phyloP scores from a whole-genome alignment of 2,888 invertebrate genomes.

The Sminthurides aquaticus region DNA sequence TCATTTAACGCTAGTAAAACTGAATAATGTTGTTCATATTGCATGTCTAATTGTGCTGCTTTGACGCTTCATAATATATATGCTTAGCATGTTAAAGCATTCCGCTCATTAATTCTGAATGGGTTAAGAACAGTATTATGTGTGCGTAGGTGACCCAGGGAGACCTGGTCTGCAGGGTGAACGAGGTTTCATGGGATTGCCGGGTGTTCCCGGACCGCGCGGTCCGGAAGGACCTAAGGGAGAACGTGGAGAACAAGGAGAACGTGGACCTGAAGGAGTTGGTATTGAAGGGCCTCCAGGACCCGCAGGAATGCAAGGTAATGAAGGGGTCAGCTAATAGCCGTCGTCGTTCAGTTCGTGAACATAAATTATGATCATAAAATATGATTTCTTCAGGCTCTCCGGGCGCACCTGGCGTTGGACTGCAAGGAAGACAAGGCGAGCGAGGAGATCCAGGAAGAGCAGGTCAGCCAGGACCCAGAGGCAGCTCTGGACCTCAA shows the following conservation, averaged over 20 bases:
- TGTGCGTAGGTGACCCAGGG: conserved; percentile 63
- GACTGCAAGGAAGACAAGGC: conserved; percentile 63
- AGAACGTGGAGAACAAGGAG: conserved; percentile 66
- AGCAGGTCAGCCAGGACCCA: conserved; percentile 54
- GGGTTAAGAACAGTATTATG: too few species aligned
- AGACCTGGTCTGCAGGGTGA: conserved; percentile 59
- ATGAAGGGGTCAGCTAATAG: conserved; percentile 10
- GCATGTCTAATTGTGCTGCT: too few species aligned
- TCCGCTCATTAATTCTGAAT: too few species aligned
- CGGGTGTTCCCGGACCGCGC: conserved; percentile 53
- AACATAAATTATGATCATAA: neutral
- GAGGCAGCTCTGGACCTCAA: conserved; percentile 54
- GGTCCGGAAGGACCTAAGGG: conserved; percentile 59
- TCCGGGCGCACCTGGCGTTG: conserved; percentile 61
- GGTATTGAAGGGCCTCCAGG: conserved; percentile 69
- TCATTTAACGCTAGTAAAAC: too few species aligned
- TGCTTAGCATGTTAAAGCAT: too few species aligned
- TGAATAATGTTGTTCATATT: too few species aligned
- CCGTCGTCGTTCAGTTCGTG: conserved; percentile 1
- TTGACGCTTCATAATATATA: too few species aligned
- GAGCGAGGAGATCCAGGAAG: conserved; percentile 67
- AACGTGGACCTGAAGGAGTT: conserved; percentile 61
- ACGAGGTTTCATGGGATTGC: conserved; percentile 59
- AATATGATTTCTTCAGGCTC: conserved; percentile 51
- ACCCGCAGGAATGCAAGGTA: conserved; percentile 61